Conservation (phyloP, 1,140 invertebrate species). For the Aphelenchoides besseyi region DNA sequence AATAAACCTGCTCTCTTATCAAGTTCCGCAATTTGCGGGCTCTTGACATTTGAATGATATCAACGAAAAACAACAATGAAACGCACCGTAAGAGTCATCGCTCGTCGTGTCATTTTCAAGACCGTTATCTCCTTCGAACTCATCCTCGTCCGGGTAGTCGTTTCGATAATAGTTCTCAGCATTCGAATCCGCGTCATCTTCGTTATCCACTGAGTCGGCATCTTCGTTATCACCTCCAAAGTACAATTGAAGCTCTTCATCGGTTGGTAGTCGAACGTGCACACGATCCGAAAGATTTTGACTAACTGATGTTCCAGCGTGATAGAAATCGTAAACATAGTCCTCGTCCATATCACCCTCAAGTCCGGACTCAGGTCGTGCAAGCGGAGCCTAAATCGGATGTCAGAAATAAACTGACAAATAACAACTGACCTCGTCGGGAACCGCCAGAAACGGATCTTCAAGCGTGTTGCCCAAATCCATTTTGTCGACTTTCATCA, state of each 20-base stretch:
- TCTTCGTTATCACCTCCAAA: conserved; percentile 28
- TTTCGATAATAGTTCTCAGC: conserved; percentile 51
- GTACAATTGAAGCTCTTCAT: conserved; percentile 34
- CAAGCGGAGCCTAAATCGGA: conserved; percentile 23
- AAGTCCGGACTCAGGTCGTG: conserved; percentile 11
- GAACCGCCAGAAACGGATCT: conserved; percentile 26
- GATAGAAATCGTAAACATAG: conserved; percentile 44
- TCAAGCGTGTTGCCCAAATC: conserved; percentile 10
- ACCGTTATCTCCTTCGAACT: conserved; percentile 24
- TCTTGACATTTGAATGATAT: too few species aligned
- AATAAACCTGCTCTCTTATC: background rate
- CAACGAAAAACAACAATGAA: conserved; percentile 2
- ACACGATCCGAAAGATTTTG: background rate
- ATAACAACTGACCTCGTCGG: conserved; percentile 15
- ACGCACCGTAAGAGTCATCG: conserved; percentile 34
- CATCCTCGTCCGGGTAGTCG: conserved; percentile 52
- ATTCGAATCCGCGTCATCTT: conserved; percentile 47
- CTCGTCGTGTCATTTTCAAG: conserved; percentile 32
- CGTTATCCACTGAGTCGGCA: conserved; percentile 36
- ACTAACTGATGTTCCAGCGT: background rate
- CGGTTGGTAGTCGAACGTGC: conserved; percentile 28
- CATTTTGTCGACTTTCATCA: conserved; percentile 27
- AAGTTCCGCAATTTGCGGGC: too few species aligned
- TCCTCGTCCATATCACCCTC: conserved; percentile 33
- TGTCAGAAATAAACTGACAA: background rate